Base-by-base conservation (phyloP, 1,140 invertebrate species). In the Amyelois transitella region DNA sequence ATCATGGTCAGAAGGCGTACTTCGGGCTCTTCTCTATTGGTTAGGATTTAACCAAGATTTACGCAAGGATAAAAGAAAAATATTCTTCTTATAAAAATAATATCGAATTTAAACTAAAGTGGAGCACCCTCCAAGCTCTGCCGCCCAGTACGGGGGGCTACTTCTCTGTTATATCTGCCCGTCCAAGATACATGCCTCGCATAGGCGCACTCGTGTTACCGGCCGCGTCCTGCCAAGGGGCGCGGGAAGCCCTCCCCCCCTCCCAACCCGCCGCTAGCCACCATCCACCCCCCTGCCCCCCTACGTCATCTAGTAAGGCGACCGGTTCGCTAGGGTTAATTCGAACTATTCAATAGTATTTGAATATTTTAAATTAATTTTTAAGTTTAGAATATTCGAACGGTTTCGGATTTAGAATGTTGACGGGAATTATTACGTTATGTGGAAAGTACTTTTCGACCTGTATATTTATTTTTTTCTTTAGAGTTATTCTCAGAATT, bases 181-280 rank as follows among this genome's bases (percentile, higher is more conserved):
- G 82, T 82, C 81, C 83, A 86, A 86, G 83, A 86, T 86, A 86
- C 83, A 86, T 86, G 83, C 81, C 80, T 86, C 83, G 83, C 83
- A 86, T 86, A 86, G 83, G 81, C 80, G 80, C 83, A 84, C 82
- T 86, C 79, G 81, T 82, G 79, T 86, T 84, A 84, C 82, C 82
- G 82, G 78, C 82, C 75, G 79, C 76, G 77, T 76, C 69, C 69
- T 66, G 77, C 72, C 72, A 72, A 72, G 64, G 58, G 66, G 67
- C 69, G 50, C 28, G 50, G 47, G 50, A 43, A 43, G 53, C 28
- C 51, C 60, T 55, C 51, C 61, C 53, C 55, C 59, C 53, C 51
- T 47, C 53, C 66, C 57, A 56, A 53, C 57, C 66, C 58, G 14
- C 43, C 47, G 51, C 61, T 56, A 53, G 52, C 54, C 58, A 18